Base-by-base conservation (phyloP, 2,797 vertebrate species). In the Chaenodraco wilsoni region DNA sequence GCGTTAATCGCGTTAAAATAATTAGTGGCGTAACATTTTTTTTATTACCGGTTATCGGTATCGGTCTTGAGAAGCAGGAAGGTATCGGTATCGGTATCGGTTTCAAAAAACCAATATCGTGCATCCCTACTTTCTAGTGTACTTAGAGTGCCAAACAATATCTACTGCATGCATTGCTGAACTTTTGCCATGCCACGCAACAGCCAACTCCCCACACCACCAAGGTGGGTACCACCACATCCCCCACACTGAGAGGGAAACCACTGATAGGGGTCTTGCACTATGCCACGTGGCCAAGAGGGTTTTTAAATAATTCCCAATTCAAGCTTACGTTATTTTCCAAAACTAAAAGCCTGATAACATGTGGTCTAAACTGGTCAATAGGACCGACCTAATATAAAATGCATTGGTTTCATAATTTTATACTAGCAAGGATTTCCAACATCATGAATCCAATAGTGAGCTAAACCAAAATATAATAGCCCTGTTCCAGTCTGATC, bases 361-460 rank as follows among this genome's bases (percentile, higher is more conserved):
- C 19, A 44, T 50, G 23, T 13, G n/a, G 15, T 13, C 43, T 31
- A 41, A 45, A 43, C 7, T 13, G 52, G 21, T 12, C 19, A 54
- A 33, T n/a, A 31, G 15, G 12, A 44, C 40, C 14, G 14, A 31
- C 16, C 45, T 21, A 4, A 17, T 37, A 27, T 64, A 16, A 66
- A 69, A 51, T 5, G 4, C 3, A 8, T 15, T 12, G 1, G 21
- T 40, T 68, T 54, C 2, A 65, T 31, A 44, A 46, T 17, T 45
- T 12, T n/a, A 43, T 15, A 16, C 8, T 16, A 10, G 5, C 33
- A 31, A n/a, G n/a, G 46, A 40, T 14, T 27, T 55, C 7, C 7
- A 46, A 40, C 31, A 65, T 59, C 37, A 58, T 33, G 46, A 66
- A 74, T 60, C 14, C 3, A 56, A 33, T 31, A 56, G 14, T 4